Evolutionary conservation across 2,888 invertebrate genomes (phyloP), one percentile per base, ranked within the genome.

Genomic region (Brenthis daphne): DNA sequence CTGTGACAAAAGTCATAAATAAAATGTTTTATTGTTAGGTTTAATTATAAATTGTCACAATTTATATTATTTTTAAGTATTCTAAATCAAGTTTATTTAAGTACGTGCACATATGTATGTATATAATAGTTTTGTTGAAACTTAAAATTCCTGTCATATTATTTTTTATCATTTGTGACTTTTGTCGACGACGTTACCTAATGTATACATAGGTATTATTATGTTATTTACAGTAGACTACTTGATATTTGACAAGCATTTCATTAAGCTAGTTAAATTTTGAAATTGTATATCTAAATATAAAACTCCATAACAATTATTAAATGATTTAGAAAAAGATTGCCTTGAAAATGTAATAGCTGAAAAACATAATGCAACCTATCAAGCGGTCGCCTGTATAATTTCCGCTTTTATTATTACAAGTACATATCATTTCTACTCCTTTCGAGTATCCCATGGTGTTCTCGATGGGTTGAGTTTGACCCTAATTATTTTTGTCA

Each of bases 151-250:
- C 1, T n/a, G 29, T 57, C n/a, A 58, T 47, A 6, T 29, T 29
- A 24, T 33, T n/a, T 53, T 33, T 43, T 29, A 67, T 43, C 8
- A 43, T 43, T 43, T 43, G 33, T 64, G 55, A 67, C 57, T 64
- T 70, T 64, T 70, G 64, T 60, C 64, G n/a, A 33, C 33, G 63
- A 54, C 16, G 47, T 57, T 69, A 69, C 69, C 11, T 57, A 24
- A 66, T 64, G 60, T 60, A 50, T 60, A 50, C 53, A 54, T 68
- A 66, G 65, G 57, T 68, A 57, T 67, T 57, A 67, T 61, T 69
- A 37, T 65, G 51, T 68, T 64, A 13, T 67, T 43, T 69, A 72
- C 67, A 72, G 71, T 72, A 14, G 69, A 67, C 67, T 67, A 57
- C 69, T 69, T 72, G 20, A 20, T 12, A 24, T 47, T 53, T 24